Evolutionary conservation across 2,797 vertebrate species (phyloP), one percentile per base, ranked within the genome.

Genomic region (Danio tinwini): DNA sequence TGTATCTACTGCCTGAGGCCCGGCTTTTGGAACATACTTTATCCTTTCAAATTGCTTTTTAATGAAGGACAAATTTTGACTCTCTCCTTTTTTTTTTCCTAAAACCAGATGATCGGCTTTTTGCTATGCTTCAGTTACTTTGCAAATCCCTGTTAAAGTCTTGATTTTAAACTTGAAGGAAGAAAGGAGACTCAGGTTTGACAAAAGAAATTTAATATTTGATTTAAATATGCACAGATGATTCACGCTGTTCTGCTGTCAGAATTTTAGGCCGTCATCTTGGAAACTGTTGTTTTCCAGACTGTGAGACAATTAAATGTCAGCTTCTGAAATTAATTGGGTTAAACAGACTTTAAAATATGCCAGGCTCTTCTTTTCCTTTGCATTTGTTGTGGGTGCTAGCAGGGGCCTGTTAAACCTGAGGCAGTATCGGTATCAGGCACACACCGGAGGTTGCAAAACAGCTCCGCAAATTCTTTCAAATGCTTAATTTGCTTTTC

Each of bases 191-290:
- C 87, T 83, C 80, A 81, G 76, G 80, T 89, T 90, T 91, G 88
- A 91, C 91, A 90, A 93, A 93, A 93, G 87, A 91, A 90, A 93
- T 94, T 94, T 93, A 93, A 92, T 92, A 86, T 90, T 91, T 90
- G 87, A 89, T 91, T 85, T 86, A 89, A 92, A 91, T 89, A 92
- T 86, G 84, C 90, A 91, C 92, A 93, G 80, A 82, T 85, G 76
- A 85, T 85, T 85, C 82, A 82, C 85, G 87, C 80, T 86, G 76
- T 76, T 86, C 71, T 85, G 71, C 81, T 85, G 80, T 89, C 87
- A 85, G 83, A 80, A 86, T 80, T 67, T 80, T 79, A 85, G 89
- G 86, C 83, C 86, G 83, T 61, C 65, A 69, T 87, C 61, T 86
- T 88, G 81, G 84, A 89, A 89, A 85, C 78, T 74, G 74, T 82